Base-by-base conservation (phyloP, 30 jellyfish, hydroid and myxozoan species). In the Cassiopea andromeda region DNA sequence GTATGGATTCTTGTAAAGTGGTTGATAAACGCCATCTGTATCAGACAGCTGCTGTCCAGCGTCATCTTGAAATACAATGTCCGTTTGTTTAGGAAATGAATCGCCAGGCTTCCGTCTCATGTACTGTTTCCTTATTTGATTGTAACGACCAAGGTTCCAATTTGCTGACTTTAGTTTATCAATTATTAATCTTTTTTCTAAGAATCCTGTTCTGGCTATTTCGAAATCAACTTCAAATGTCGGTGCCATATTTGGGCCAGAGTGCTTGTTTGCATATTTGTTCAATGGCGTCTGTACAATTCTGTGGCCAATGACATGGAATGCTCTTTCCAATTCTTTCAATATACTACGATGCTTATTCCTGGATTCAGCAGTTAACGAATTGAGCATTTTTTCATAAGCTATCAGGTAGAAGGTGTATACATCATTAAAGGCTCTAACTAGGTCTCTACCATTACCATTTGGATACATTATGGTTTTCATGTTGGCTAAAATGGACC, bases 211-310 rank as follows among this genome's bases (percentile, higher is more conserved):
- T 44, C 27, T 38, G 58, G 60, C 73, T 5, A 60, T 1, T 7
- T 17, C 78, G 16, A 66, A 75, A 54, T 77, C 64, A 1, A 74
- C 12, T 71, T 87, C 89, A 77, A 87, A 87, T 0, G 94, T 75
- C 1, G 94, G 94, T 6, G 94, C 83, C 6, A 75, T 84, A 44
- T 87, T 76, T 10, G 89, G 89, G n/a, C 94, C 94, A 66, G 47
- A 49, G 2, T 60, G 73, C 81, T 66, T 72, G 78, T 43, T 60
- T 16, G 81, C 73, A 2, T 75, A 7, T 17, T 69, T 67, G 27
- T 47, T 83, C 4, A 87, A 6, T 3, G 94, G 94, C 59, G 78
- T 46, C 9, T 74, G 84, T 9, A 76, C 84, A 50, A 87, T 89
- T 73, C 59, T 49, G 46, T n/a, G 68, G 1, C 83, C 94, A 2